Evolutionary conservation across 2,888 invertebrate genomes (phyloP).

Genomic region (Drosophila prostipennis): DNA sequence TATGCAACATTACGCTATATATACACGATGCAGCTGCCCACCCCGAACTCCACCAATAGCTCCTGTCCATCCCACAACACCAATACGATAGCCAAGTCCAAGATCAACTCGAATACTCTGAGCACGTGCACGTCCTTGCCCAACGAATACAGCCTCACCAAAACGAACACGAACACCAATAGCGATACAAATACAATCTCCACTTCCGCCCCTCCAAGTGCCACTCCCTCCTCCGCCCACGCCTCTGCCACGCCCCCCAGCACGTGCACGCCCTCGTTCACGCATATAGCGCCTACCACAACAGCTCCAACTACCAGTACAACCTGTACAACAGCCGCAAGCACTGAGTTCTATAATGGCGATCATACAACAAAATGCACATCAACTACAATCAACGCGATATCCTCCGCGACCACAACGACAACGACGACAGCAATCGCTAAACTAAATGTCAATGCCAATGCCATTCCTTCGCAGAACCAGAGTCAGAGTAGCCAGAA

Average conservation of each 20-base stretch:
- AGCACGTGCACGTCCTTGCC: slow-evolving; percentile 72
- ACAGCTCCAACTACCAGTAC: slow-evolving; percentile 49
- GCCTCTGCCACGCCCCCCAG: slow-evolving; percentile 54
- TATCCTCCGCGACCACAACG: slow-evolving; percentile 37
- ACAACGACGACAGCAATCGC: slow-evolving; percentile 53
- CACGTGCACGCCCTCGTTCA: slow-evolving; percentile 69
- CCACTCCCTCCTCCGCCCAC: slow-evolving; percentile 39
- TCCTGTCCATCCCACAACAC: slow-evolving; percentile 49
- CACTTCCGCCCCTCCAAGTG: slow-evolving; percentile 29
- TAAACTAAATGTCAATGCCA: slow-evolving; percentile 77
- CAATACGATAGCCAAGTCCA: slow-evolving; percentile 39
- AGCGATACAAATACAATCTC: slow-evolving; percentile 12
- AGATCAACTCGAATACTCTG: slow-evolving; percentile 53
- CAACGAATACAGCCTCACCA: slow-evolving; percentile 26
- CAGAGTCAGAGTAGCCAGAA: slow-evolving; percentile 61
- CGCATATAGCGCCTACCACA: slow-evolving; percentile 62
- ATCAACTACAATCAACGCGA: slow-evolving; percentile 46
- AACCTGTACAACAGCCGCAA: slow-evolving; percentile 48
- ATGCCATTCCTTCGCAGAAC: slow-evolving; percentile 81
- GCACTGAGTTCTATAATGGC: slow-evolving; percentile 47
- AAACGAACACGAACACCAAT: slow-evolving; percentile 32
- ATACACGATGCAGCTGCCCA: slow-evolving; percentile 64
- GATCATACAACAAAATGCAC: slow-evolving; percentile 50
- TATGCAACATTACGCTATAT: slow-evolving; percentile 37
- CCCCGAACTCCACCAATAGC: slow-evolving; percentile 50